phyloP scores from a whole-genome alignment of 2,888 invertebrate species.

The Aethes cnicana region DNA sequence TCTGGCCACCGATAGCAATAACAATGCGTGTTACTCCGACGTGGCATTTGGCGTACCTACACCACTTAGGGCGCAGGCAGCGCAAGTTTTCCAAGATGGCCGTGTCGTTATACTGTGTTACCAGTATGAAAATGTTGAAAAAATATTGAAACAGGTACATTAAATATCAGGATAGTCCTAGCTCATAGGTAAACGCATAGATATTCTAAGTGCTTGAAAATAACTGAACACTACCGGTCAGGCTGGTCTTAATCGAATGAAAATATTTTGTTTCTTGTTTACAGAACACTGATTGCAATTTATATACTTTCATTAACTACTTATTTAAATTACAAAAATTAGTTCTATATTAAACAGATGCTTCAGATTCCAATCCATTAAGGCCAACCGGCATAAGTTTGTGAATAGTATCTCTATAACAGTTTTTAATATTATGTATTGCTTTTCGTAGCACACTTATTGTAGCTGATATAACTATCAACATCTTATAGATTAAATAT shows the following conservation, averaged over 20 bases:
- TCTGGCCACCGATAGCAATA: too few relatives aligned
- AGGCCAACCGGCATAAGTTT: slow-evolving; percentile 18
- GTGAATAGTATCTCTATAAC: slow-evolving; percentile 30
- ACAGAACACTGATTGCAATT: too few relatives aligned
- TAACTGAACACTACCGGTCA: slow-evolving; percentile 16
- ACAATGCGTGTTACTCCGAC: too few relatives aligned
- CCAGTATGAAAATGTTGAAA: too few relatives aligned
- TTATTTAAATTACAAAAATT: neutral
- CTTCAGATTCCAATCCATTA: slow-evolving; percentile 9
- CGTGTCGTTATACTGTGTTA: too few relatives aligned
- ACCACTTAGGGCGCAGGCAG: too few relatives aligned
- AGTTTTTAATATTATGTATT: slow-evolving; percentile 32
- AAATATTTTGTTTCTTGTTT: neutral
- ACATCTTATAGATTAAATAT: slow-evolving; percentile 28
- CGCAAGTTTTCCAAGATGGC: too few relatives aligned
- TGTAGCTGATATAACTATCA: slow-evolving; percentile 30
- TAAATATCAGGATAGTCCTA: slow-evolving; percentile 10
- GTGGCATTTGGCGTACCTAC: too few relatives aligned
- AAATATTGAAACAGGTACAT: too few relatives aligned
- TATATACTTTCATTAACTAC: too few relatives aligned
- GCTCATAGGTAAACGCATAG: slow-evolving; percentile 23
- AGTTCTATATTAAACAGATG: neutral
- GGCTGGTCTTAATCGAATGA: slow-evolving; percentile 16
- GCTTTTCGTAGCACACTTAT: slow-evolving; percentile 31
- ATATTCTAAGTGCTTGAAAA: slow-evolving; percentile 27